Conservation (phyloP, 2,888 invertebrate genomes). For the Steinernema scapterisci region DNA sequence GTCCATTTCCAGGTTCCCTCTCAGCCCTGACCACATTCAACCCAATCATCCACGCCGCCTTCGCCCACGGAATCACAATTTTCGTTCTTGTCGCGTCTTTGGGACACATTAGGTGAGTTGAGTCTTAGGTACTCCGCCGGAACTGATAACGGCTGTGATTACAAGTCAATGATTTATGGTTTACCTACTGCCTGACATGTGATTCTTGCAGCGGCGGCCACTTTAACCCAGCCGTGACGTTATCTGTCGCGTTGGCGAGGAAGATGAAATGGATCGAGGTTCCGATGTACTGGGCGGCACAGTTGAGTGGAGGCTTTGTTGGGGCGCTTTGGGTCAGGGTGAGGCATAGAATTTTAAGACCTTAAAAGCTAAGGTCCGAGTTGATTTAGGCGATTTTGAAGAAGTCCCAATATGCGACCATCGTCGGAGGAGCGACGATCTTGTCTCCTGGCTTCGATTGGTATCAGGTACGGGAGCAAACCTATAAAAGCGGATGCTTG, state of each 20-base stretch:
- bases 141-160: background rate
- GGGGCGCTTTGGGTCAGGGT: slow-evolving; percentile 65
- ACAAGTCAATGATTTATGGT: background rate
- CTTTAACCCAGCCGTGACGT: slow-evolving; percentile 70
- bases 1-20: slow-evolving; percentile 52
- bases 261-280: slow-evolving; percentile 49
- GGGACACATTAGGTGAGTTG: slow-evolving; percentile 49
- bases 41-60: slow-evolving; percentile 54
- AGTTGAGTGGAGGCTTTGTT: slow-evolving; percentile 68
- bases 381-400: slow-evolving; percentile 1
- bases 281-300: slow-evolving; percentile 57
- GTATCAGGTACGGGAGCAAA: slow-evolving; percentile 41
- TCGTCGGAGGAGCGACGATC: slow-evolving; percentile 46
- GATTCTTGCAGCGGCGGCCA: slow-evolving; percentile 69
- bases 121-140: background rate
- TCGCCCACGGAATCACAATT: slow-evolving; percentile 61
- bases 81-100: slow-evolving; percentile 58
- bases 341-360: background rate
- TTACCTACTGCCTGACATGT: background rate
- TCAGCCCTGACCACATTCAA: slow-evolving; percentile 38
- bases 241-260: slow-evolving; percentile 62
- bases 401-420: slow-evolving; percentile 37
- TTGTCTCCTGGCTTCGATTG: slow-evolving; percentile 37
- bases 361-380: background rate
- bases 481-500: background rate